phyloP scores from a whole-genome alignment of 2,797 vertebrate genomes.

The Salmo trutta region DNA sequence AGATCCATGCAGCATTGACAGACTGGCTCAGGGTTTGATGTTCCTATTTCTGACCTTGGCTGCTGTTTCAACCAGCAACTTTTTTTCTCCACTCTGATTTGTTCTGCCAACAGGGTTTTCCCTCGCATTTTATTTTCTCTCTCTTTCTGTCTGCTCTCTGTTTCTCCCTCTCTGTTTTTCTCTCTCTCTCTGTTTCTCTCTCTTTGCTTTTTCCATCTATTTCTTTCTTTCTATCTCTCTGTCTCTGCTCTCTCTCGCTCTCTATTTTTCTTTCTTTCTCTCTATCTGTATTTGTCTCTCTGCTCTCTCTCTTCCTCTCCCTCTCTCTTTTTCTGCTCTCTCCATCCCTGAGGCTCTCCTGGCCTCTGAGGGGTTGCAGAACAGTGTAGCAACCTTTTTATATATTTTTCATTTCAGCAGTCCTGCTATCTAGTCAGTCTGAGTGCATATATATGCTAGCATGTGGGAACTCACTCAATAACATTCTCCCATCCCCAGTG shows the following conservation, averaged over 20 bases:
- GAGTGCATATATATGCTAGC: too few relatives aligned
- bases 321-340: neutral
- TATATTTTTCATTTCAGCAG: too few relatives aligned
- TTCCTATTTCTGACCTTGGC: conserved; percentile 16
- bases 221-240: too few relatives aligned
- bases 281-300: neutral
- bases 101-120: neutral
- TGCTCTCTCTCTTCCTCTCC: neutral
- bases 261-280: too few relatives aligned
- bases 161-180: neutral
- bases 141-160: neutral
- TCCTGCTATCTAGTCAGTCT: too few relatives aligned
- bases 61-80: neutral
- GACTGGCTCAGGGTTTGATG: conserved; percentile 1
- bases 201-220: neutral
- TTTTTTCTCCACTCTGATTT: neutral
- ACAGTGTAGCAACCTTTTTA: too few relatives aligned
- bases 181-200: neutral
- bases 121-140: neutral
- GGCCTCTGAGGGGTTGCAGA: neutral
- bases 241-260: too few relatives aligned
- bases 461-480: too few relatives aligned
- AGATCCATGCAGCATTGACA: conserved; percentile 28
- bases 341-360: neutral
- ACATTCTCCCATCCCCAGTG: too few relatives aligned